Conservation (phyloP, 2,113 vertebrate species). For the Callithrix jacchus region DNA sequence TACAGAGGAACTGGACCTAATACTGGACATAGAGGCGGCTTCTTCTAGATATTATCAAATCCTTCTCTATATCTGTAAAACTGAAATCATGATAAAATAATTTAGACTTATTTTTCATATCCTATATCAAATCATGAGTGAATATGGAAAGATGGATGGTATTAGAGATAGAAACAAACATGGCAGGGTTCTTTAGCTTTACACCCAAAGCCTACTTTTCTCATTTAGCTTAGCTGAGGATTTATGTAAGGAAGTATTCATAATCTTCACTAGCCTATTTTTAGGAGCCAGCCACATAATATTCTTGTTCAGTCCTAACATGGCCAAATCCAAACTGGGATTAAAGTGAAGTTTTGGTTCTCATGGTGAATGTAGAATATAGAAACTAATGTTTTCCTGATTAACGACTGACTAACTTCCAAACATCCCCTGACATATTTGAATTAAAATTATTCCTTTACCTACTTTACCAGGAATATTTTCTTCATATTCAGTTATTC, state of each 20-base stretch:
- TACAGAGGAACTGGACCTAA: background rate
- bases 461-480: background rate
- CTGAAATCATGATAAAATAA: background rate
- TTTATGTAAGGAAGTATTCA: background rate
- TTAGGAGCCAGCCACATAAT: background rate
- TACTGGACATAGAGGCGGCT: background rate
- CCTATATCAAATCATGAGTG: background rate
- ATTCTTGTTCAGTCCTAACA: background rate
- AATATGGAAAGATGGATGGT: background rate
- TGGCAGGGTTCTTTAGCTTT: background rate
- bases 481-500: background rate
- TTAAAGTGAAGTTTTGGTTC: background rate
- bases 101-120: background rate
- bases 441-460: background rate
- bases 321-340: background rate
- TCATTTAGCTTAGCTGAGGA: background rate
- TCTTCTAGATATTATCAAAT: background rate
- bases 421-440: background rate
- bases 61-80: background rate
- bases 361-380: background rate
- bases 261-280: background rate
- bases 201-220: background rate
- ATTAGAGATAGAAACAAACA: background rate
- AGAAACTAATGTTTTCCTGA: background rate
- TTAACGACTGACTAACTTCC: background rate